phyloP scores from a whole-genome alignment of 2,888 invertebrate species.

The Tinea pellionella region DNA sequence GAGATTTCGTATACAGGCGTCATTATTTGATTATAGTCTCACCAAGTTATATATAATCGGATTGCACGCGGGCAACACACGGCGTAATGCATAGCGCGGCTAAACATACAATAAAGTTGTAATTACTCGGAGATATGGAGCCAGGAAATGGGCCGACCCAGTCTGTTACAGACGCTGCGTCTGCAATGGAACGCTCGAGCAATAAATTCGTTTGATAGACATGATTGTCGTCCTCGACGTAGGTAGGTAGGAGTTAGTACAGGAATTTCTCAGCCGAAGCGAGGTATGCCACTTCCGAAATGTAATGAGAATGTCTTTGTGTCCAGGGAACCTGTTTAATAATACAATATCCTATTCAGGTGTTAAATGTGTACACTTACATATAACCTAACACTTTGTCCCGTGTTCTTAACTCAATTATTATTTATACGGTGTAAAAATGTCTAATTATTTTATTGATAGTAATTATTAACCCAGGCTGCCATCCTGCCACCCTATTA shows the following conservation, averaged over 20 bases:
- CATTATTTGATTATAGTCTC: not conserved
- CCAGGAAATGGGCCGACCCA: slow-evolving; percentile 21
- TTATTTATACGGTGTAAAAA: no score
- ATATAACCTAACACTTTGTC: not conserved
- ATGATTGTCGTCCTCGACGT: slow-evolving; percentile 11
- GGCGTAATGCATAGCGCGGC: slow-evolving; percentile 20
- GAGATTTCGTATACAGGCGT: not conserved
- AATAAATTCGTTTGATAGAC: slow-evolving; percentile 21
- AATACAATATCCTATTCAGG: slow-evolving; percentile 6
- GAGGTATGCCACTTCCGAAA: slow-evolving; percentile 13
- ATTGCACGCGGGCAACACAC: slow-evolving; percentile 15
- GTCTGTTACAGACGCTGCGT: slow-evolving; percentile 14
- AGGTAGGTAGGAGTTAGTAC: slow-evolving; percentile 7
- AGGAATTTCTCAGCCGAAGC: slow-evolving; percentile 12
- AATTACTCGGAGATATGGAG: slow-evolving; percentile 24
- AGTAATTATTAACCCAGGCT: no score
- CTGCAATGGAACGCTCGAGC: slow-evolving; percentile 7
- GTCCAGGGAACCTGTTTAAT: slow-evolving; percentile 12
- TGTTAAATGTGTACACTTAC: not conserved
- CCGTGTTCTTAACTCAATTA: not conserved
- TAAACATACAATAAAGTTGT: slow-evolving; percentile 32
- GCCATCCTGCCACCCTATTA: no score
- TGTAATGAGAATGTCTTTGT: slow-evolving; percentile 14
- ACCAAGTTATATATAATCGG: not conserved
- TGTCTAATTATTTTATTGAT: no score